Evolutionary conservation across 2,888 invertebrate species (phyloP), one percentile per base, ranked within the genome.

Genomic region (Conus canariensis): DNA sequence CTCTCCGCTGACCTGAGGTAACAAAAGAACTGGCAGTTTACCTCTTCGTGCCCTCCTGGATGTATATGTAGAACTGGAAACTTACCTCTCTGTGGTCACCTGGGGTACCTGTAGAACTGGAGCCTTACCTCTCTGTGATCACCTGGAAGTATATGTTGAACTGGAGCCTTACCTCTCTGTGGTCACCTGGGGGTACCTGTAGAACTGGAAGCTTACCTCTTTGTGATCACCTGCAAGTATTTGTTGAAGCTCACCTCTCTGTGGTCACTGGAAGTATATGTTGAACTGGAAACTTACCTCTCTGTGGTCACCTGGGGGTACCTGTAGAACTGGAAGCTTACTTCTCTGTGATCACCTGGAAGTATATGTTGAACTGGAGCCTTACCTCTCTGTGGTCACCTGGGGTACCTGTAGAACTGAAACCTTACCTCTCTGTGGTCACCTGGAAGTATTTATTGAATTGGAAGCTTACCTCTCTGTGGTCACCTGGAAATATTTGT

Each of bases 321-420:
- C 2, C 2, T 30, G 0, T 30, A 2, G 2, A 30, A 30, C 2
- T 0, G 30, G 2, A 30, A 2, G 0, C 2, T 30, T 30, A 30
- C 30, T 30, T 30, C 30, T 30, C 1, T 30, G 30, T 30, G 30
- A 30, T 30, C 30, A 30, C 30, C 30, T 30, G 30, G 30, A 30
- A 30, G 30, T 30, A 30, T 30, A 30, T 30, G 30, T 30, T 30
- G 30, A 30, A 30, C 30, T 30, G 30, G 30, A 30, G 58, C 6
- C 82, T 58, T 10, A 97, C 96, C 96, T 96, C 93, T 97, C 97
- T 16, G 97, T 96, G 6, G 96, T 96, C 87, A 97, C 94, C 90
- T 96, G 95, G 7, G 96, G 92, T 96, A 97, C 30, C 97, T 95
- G 94, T 97, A 97, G 93, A 97, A 97, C 93, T 97, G 96, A 93